Evolutionary conservation across 2,797 vertebrate species (phyloP).

Genomic region (Gallinago solitaria): DNA sequence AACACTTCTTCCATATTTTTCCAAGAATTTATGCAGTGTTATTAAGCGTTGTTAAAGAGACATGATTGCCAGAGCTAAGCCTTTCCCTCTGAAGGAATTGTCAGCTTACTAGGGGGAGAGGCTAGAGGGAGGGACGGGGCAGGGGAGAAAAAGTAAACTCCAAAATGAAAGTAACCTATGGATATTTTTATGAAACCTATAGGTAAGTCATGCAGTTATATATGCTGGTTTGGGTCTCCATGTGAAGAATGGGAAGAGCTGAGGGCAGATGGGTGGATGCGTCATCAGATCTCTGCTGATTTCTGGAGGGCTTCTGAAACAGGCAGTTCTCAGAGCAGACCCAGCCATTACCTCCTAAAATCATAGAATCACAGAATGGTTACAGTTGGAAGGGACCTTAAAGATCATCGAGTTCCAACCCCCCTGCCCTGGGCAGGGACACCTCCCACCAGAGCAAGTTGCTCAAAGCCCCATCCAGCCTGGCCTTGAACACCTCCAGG

Average conservation of each 20-base stretch:
- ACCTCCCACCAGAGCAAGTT: no score
- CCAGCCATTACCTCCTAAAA: background rate
- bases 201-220: background rate
- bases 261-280: background rate
- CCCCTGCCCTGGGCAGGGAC: no score
- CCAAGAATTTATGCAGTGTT: conserved; percentile 46
- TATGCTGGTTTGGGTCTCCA: background rate
- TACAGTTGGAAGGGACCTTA: no score
- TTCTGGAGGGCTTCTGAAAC: background rate
- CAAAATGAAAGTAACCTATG: background rate
- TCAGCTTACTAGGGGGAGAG: background rate
- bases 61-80: conserved; percentile 15
- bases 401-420: no score
- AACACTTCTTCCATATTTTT: conserved; percentile 63
- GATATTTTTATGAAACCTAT: background rate
- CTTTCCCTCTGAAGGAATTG: background rate
- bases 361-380: no score
- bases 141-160: background rate
- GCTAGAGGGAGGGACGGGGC: background rate
- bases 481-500: no score
- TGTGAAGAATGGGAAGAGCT: background rate
- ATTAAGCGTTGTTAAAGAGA: conserved; percentile 40
- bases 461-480: no score
- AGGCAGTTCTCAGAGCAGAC: background rate
- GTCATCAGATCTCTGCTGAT: background rate